Evolutionary conservation across 2,888 invertebrate genomes (phyloP).

Genomic region (Atherix ibis): DNA sequence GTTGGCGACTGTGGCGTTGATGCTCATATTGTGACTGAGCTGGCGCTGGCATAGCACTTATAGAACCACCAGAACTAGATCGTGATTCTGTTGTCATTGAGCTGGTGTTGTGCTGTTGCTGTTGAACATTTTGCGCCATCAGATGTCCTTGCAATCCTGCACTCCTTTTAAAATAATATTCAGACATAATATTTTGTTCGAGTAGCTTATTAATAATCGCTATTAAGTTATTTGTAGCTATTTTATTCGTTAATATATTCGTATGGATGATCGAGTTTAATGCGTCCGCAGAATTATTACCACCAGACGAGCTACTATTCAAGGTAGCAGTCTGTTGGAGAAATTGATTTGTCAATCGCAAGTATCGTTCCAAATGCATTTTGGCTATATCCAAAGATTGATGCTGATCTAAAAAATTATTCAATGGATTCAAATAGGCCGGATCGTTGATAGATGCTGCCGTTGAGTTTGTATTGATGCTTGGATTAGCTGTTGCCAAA

Average conservation of each 20-base stretch:
- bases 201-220: constrained; percentile 17
- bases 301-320: neutral
- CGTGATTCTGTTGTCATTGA: no score
- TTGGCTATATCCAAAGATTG: constrained; percentile 25
- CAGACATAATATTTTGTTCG: constrained; percentile 18
- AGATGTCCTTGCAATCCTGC: constrained; percentile 12
- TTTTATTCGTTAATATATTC: constrained; percentile 18
- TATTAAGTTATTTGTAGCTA: constrained; percentile 17
- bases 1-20: neutral
- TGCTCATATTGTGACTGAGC: no score
- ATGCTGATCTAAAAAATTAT: constrained; percentile 23
- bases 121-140: constrained; percentile 1
- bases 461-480: constrained; percentile 7
- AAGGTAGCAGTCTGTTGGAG: constrained; percentile 18
- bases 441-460: neutral
- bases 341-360: constrained; percentile 23
- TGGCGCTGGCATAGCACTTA: no score
- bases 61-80: no score
- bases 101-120: constrained; percentile 1
- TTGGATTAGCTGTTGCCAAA: no score
- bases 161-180: constrained; percentile 18
- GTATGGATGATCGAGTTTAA: constrained; percentile 17
- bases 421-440: constrained; percentile 14
- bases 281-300: constrained; percentile 12
- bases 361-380: constrained; percentile 25